Conservation (phyloP, 2,797 vertebrate species). For the Gambelia wislizenii region DNA sequence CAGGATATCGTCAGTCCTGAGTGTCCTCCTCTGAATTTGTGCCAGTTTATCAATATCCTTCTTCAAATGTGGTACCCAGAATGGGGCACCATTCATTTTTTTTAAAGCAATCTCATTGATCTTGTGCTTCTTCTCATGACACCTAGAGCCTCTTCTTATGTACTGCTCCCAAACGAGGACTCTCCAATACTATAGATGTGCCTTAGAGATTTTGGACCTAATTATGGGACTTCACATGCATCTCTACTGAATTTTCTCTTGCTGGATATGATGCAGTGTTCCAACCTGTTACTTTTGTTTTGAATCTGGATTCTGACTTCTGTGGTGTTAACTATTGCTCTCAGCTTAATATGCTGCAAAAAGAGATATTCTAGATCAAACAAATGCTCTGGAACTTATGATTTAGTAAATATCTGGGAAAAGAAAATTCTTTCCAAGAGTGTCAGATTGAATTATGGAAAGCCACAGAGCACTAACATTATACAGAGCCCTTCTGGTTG, state of each 20-base stretch:
- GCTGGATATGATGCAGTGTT: neutral
- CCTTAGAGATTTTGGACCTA: neutral
- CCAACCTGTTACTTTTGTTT: neutral
- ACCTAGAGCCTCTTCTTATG: neutral
- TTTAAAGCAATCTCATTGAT: neutral
- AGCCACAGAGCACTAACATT: conserved; percentile 40
- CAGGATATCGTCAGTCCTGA: too few relatives aligned
- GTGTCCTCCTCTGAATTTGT: neutral
- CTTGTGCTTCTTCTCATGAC: neutral
- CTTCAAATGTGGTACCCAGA: neutral
- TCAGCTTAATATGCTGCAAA: neutral
- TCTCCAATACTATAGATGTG: neutral
- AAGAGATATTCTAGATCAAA: neutral
- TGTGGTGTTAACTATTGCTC: neutral
- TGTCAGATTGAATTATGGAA: conserved; percentile 40
- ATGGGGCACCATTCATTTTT: neutral
- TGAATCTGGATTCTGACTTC: neutral
- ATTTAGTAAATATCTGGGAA: neutral
- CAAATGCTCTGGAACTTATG: neutral
- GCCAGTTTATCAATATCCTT: neutral
- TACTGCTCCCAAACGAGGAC: neutral
- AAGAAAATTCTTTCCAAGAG: neutral
- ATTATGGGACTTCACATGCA: neutral
- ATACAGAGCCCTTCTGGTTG: neutral
- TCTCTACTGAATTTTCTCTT: conserved; percentile 8